phyloP scores from a whole-genome alignment of 2,113 vertebrate genomes.

The Pachycephala philippinensis region DNA sequence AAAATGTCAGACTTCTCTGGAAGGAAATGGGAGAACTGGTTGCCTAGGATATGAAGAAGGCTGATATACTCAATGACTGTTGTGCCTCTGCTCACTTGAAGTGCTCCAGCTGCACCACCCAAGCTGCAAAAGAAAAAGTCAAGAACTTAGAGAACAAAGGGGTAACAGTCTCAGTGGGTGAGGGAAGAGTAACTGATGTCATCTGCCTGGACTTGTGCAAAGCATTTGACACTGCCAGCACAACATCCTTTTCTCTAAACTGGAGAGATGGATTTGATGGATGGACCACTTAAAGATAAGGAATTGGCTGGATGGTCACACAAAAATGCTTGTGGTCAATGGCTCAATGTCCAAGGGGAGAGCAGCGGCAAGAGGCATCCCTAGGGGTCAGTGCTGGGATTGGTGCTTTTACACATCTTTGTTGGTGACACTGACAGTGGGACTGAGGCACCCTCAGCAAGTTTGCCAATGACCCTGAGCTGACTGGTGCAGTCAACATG shows the following conservation, averaged over 20 bases:
- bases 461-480: neutral
- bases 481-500: neutral
- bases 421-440: too few species aligned
- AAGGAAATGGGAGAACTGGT: neutral
- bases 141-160: neutral
- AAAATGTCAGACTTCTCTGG: neutral
- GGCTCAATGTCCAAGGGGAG: neutral
- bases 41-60: neutral
- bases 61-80: neutral
- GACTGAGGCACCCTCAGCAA: neutral
- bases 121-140: neutral
- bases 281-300: neutral
- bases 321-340: neutral
- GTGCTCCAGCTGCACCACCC: neutral
- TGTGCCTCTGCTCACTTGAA: neutral
- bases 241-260: neutral
- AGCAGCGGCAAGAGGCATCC: neutral
- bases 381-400: neutral
- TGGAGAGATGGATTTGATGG: neutral
- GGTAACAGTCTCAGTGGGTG: neutral
- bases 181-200: neutral
- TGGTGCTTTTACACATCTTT: neutral
- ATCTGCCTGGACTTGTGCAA: neutral
- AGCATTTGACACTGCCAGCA: neutral
- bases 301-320: neutral